Percentiles rank a stretch among this genome's conserved stretches.
phyloP scores from a whole-genome alignment of 2,113 vertebrate species.

The Oncorhynchus clarkii region DNA sequence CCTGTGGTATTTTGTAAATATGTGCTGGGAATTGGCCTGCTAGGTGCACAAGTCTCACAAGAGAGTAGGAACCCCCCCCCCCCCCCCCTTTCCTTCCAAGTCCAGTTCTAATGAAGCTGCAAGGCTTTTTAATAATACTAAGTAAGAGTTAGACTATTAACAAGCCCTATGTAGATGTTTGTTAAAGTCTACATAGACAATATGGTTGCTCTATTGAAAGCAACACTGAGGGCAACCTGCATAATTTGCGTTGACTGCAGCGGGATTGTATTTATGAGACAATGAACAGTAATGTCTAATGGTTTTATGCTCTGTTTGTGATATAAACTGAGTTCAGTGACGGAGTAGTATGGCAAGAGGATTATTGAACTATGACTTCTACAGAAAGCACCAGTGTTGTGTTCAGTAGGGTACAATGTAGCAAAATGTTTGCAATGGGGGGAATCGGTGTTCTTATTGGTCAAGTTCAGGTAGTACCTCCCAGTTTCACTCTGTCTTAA shows the following conservation, averaged over 20 bases:
- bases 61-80: not conserved
- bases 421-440: too few relatives aligned
- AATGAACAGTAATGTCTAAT: not conserved
- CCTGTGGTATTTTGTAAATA: conserved; percentile 3
- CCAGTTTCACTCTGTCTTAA: too few relatives aligned
- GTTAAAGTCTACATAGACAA: not conserved
- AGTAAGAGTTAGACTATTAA: not conserved
- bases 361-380: not conserved
- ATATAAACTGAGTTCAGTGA: not conserved
- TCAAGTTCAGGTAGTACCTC: too few relatives aligned
- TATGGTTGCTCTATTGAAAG: too few relatives aligned
- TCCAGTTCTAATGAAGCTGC: not conserved
- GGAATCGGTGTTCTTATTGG: too few relatives aligned
- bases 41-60: not conserved
- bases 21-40: not conserved
- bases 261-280: not conserved
- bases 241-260: not conserved
- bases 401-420: too few relatives aligned
- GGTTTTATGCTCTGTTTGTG: not conserved
- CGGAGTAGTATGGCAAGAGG: not conserved
- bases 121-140: not conserved
- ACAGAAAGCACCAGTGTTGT: not conserved
- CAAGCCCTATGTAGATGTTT: not conserved
- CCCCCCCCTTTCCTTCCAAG: not conserved
- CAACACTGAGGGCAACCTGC: too few relatives aligned